Evolutionary conservation across 1,140 invertebrate species (phyloP).

Genomic region (Cyrtorhinus lividipennis): DNA sequence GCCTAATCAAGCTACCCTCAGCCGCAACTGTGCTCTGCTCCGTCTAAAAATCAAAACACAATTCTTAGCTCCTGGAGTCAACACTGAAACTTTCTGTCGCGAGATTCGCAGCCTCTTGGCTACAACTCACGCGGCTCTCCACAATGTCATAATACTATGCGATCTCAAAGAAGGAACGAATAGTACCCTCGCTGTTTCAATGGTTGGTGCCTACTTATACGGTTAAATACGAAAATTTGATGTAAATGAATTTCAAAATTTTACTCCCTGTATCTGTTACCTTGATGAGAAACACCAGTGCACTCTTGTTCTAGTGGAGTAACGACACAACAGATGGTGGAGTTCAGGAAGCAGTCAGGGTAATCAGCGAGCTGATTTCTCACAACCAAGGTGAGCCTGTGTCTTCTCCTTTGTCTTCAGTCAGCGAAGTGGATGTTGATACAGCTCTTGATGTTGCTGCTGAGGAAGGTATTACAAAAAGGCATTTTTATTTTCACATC

Average conservation of each 20-base stretch:
- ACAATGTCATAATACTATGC: constrained; percentile 53
- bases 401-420: constrained; percentile 50
- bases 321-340: constrained; percentile 31
- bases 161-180: constrained; percentile 62
- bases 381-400: constrained; percentile 39
- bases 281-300: background rate
- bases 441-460: constrained; percentile 46
- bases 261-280: background rate
- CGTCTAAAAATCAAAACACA: constrained; percentile 50
- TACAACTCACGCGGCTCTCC: constrained; percentile 37
- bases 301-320: constrained; percentile 32
- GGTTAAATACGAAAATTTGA: background rate
- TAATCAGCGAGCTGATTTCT: constrained; percentile 54
- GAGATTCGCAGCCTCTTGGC: constrained; percentile 51
- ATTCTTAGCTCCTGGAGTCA: constrained; percentile 42
- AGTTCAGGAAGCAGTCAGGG: constrained; percentile 43
- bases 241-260: background rate
- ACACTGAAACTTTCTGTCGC: constrained; percentile 53
- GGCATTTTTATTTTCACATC: too few relatives aligned
- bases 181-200: constrained; percentile 72
- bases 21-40: constrained; percentile 57
- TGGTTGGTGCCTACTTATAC: constrained; percentile 45
- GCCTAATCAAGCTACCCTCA: constrained; percentile 53
- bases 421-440: constrained; percentile 65
- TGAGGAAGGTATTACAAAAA: constrained; percentile 34